phyloP scores from a whole-genome alignment of 2,113 vertebrate species.

The Psittacula cyanocephala region DNA sequence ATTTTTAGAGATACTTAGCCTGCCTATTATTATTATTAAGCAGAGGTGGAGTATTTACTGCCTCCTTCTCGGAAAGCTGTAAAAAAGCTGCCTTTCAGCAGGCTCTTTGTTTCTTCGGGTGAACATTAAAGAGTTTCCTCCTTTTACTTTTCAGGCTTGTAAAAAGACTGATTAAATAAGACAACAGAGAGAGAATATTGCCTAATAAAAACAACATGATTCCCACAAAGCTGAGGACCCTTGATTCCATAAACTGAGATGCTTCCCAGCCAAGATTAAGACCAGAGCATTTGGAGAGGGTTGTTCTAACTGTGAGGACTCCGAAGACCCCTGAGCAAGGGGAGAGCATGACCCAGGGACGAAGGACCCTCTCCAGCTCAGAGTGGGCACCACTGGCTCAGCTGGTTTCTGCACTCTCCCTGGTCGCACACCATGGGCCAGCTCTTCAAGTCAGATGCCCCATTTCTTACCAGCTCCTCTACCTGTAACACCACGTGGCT shows the following conservation, averaged over 20 bases:
- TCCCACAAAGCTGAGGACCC: neutral
- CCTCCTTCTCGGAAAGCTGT: constrained; percentile 13
- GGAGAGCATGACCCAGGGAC: neutral
- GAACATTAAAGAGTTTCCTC: neutral
- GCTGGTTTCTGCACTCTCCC: neutral
- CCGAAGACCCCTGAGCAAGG: neutral
- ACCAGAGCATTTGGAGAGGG: neutral
- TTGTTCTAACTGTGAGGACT: neutral
- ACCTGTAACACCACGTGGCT: rapidly evolving
- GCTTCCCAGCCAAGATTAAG: neutral
- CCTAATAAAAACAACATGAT: neutral
- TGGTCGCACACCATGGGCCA: neutral
- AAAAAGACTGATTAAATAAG: neutral
- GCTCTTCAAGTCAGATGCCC: neutral
- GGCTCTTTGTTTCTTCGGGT: neutral
- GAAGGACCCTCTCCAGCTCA: neutral
- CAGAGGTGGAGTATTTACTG: constrained; percentile 59
- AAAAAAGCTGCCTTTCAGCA: neutral
- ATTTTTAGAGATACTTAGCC: constrained; percentile 51
- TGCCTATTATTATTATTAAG: constrained; percentile 35
- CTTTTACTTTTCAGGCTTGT: neutral
- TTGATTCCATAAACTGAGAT: neutral
- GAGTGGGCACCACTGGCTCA: neutral
- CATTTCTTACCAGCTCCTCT: neutral
- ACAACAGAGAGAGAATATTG: neutral